Conservation (phyloP, 2,113 vertebrate species). For the Grus americana region DNA sequence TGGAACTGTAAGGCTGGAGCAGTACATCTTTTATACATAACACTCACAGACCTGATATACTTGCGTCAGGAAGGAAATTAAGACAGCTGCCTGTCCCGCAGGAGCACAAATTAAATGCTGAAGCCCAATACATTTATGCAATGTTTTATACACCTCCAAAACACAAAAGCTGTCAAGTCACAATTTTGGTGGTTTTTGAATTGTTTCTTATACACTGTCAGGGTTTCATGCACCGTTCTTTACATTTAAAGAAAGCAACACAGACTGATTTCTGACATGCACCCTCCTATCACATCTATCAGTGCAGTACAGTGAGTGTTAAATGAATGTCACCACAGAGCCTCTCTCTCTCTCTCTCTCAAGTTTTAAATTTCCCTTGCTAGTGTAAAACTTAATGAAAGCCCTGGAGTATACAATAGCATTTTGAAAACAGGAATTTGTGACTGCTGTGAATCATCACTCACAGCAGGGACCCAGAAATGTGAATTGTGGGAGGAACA, state of each 20-base stretch:
- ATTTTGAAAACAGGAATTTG: conserved; percentile 83
- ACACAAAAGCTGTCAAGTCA: conserved; percentile 52
- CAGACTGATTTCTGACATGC: conserved; percentile 38
- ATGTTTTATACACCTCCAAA: conserved; percentile 17
- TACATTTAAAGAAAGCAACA: conserved; percentile 49
- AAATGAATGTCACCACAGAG: conserved; percentile 56
- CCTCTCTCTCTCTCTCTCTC: conserved; percentile 64
- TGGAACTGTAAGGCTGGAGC: neutral
- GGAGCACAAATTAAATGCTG: conserved; percentile 2
- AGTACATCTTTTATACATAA: conserved; percentile 14
- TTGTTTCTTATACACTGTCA: conserved; percentile 65
- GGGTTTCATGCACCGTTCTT: conserved; percentile 47
- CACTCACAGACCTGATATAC: neutral
- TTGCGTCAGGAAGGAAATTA: conserved; percentile 21
- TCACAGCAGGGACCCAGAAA: conserved; percentile 79
- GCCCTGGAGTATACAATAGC: conserved; percentile 79
- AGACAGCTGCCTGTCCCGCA: conserved; percentile 2
- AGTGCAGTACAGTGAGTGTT: conserved; percentile 32
- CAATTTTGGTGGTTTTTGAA: conserved; percentile 59
- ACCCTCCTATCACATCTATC: conserved; percentile 44
- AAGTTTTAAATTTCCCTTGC: conserved; percentile 79
- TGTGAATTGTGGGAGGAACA: conserved; percentile 77
- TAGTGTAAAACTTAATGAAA: conserved; percentile 81
- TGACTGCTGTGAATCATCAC: conserved; percentile 80
- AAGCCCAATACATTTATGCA: neutral